Evolutionary conservation across 2,888 invertebrate genomes (phyloP).

Genomic region (Cephus sareptanus): DNA sequence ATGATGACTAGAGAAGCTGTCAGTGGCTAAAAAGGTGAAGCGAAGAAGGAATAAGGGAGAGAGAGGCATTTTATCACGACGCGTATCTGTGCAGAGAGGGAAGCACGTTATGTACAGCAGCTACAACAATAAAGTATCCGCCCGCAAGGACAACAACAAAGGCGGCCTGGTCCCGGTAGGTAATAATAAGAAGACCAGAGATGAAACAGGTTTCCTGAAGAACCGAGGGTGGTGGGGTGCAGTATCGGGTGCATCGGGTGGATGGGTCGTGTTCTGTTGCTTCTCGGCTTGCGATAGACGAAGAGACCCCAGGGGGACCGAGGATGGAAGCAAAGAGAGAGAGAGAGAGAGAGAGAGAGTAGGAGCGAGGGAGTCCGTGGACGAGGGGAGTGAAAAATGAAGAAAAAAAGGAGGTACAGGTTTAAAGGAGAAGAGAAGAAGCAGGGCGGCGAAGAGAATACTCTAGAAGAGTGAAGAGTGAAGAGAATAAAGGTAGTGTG

Average conservation of each 20-base stretch:
- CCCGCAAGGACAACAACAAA: slow-evolving; percentile 52
- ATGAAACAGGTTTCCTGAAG: slow-evolving; percentile 59
- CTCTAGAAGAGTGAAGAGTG: background rate
- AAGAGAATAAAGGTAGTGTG: slow-evolving; percentile 9
- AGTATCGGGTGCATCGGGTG: background rate
- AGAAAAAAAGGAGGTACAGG: slow-evolving; percentile 21
- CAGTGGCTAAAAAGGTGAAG: too few species aligned
- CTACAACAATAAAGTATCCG: slow-evolving; percentile 55
- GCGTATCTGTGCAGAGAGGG: background rate
- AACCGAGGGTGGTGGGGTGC: slow-evolving; percentile 32
- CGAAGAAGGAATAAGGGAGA: too few species aligned
- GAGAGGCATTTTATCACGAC: background rate
- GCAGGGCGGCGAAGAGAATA: slow-evolving; percentile 6
- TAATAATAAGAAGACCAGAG: slow-evolving; percentile 59
- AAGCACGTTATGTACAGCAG: slow-evolving; percentile 31
- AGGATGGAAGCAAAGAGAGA: slow-evolving; percentile 46
- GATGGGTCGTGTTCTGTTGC: background rate
- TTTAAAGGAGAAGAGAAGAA: slow-evolving; percentile 17
- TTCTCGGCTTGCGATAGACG: slow-evolving; percentile 26
- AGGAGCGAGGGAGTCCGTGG: slow-evolving; percentile 8
- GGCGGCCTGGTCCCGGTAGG: slow-evolving; percentile 35
- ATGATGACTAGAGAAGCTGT: background rate
- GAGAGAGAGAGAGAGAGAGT: background rate
- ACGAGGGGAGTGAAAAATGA: slow-evolving; percentile 22
- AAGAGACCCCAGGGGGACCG: slow-evolving; percentile 58